Evolutionary conservation across 2,113 vertebrate genomes (phyloP).

Genomic region (Australoheros scitulus): DNA sequence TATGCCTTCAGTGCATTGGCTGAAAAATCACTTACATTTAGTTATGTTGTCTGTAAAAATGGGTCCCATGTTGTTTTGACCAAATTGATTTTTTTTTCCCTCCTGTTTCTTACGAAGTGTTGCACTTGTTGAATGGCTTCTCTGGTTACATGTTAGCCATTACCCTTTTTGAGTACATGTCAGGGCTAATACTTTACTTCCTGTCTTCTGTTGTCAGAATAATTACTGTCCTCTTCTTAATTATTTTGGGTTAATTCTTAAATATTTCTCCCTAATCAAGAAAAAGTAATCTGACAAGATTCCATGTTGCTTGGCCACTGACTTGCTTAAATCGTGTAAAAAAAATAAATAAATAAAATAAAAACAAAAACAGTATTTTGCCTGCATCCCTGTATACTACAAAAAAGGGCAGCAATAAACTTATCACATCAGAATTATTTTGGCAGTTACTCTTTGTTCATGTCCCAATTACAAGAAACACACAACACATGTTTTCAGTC

Average conservation of each 20-base stretch:
- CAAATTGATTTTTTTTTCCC: slow-evolving; percentile 1
- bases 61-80: slow-evolving; percentile 21
- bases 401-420: slow-evolving; percentile 78
- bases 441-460: slow-evolving; percentile 19
- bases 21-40: slow-evolving; percentile 3
- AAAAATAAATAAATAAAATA: slow-evolving; percentile 47
- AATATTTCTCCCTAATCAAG: not conserved
- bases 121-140: slow-evolving; percentile 45
- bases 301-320: slow-evolving; percentile 78
- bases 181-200: slow-evolving; percentile 20
- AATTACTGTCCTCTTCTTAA: slow-evolving; percentile 18
- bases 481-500: slow-evolving; percentile 85
- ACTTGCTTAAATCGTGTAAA: slow-evolving; percentile 70
- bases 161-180: slow-evolving; percentile 6
- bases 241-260: slow-evolving; percentile 16
- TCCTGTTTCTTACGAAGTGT: slow-evolving; percentile 33
- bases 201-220: slow-evolving; percentile 18
- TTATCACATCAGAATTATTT: slow-evolving; percentile 60
- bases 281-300: slow-evolving; percentile 71
- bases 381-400: slow-evolving; percentile 74
- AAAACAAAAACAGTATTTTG: slow-evolving; percentile 65
- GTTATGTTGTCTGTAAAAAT: not conserved
- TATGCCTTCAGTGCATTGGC: not conserved
- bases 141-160: slow-evolving; percentile 10
- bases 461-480: slow-evolving; percentile 52